Evolutionary conservation across 2,888 invertebrate species (phyloP).

Genomic region (Perizoma flavofasciatum): DNA sequence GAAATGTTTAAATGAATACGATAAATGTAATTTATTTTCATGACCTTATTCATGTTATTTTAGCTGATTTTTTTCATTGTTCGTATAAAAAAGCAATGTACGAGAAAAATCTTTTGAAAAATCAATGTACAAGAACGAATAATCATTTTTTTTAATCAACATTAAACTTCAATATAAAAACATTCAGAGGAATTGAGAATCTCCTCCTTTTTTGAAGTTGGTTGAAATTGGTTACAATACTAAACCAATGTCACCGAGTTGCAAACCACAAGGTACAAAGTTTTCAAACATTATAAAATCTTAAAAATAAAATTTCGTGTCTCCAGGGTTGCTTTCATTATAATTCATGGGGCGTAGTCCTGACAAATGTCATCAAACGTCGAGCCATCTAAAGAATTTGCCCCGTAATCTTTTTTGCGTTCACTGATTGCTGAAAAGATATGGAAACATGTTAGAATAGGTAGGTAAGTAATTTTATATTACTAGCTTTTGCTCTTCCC

Average conservation of each 20-base stretch:
- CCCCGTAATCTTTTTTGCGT: constrained; percentile 39
- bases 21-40: constrained; percentile 4
- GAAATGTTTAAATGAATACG: constrained; percentile 5
- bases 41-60: background rate
- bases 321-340: constrained; percentile 29
- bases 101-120: no score
- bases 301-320: background rate
- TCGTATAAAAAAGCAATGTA: no score
- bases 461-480: no score
- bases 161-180: no score
- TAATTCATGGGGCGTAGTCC: constrained; percentile 36
- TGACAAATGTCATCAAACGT: constrained; percentile 39
- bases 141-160: no score
- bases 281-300: constrained; percentile 20
- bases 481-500: no score
- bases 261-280: constrained; percentile 18
- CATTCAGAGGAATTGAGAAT: no score
- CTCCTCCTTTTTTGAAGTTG: no score
- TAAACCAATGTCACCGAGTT: constrained; percentile 9
- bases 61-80: background rate
- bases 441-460: constrained; percentile 18
- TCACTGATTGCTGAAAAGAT: constrained; percentile 45
- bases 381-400: constrained; percentile 42
- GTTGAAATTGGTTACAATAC: no score
- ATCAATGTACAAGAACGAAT: no score